These are phyloP conservation scores for Lepus europaeus DNA, from an alignment of 2,113 vertebrate species.

Conservation along the genomic window DNA sequence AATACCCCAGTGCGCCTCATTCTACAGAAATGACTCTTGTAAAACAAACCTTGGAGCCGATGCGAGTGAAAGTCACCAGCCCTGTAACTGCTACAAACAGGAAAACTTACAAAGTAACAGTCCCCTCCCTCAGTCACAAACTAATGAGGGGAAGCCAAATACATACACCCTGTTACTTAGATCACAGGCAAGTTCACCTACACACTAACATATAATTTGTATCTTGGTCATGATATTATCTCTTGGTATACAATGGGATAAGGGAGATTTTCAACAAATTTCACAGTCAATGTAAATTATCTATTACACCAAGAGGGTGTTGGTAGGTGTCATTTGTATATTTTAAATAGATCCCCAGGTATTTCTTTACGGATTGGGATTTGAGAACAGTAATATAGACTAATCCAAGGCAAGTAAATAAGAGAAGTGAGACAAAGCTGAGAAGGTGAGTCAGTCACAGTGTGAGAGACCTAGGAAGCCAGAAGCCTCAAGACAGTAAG, in stretches of 20 bases:
- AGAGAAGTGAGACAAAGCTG: not conserved
- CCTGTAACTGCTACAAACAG: not conserved
- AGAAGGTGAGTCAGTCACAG: not conserved
- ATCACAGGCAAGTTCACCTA: not conserved
- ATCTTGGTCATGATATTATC: conserved; percentile 15
- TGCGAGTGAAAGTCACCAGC: not conserved
- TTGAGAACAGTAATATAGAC: not conserved
- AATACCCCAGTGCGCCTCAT: not conserved
- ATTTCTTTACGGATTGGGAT: not conserved
- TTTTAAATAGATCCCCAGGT: not conserved
- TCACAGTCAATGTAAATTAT: conserved; percentile 9
- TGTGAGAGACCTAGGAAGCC: not conserved
- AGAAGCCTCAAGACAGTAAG: not conserved
- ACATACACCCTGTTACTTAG: not conserved
- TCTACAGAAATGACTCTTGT: not conserved
- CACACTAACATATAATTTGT: not conserved
- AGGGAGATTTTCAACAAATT: not conserved
- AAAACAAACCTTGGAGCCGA: not conserved
- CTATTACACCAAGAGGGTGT: not conserved
- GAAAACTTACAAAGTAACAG: not conserved
- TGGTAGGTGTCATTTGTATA: not conserved
- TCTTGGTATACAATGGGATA: not conserved
- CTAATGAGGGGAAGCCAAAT: not conserved
- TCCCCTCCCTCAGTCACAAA: not conserved
- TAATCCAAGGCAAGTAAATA: not conserved